Percentiles rank a stretch among this genome's conserved stretches.
Evolutionary conservation across 2,888 invertebrate species (phyloP).

Genomic region (Acronicta aceris): DNA sequence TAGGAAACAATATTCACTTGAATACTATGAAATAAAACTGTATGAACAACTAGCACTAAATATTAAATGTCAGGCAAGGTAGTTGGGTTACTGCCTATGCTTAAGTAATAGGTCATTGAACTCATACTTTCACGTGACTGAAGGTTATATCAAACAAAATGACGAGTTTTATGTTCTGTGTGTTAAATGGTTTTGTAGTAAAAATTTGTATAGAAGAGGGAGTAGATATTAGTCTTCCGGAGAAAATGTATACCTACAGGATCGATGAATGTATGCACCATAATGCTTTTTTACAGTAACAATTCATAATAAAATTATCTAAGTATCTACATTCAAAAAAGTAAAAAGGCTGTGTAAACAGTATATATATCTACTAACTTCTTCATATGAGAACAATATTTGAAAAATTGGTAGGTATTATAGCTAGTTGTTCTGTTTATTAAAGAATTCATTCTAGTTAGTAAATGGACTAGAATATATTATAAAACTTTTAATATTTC

Average conservation of each 20-base stretch:
- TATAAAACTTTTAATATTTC: too few species aligned
- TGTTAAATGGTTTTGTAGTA: conserved; percentile 22
- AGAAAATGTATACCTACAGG: neutral
- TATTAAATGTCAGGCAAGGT: conserved; percentile 50
- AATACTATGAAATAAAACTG: conserved; percentile 19
- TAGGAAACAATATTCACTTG: conserved; percentile 34
- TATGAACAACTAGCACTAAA: conserved; percentile 30
- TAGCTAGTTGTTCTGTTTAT: too few species aligned
- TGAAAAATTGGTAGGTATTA: too few species aligned
- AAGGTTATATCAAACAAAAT: conserved; percentile 69
- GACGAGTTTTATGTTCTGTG: conserved; percentile 54
- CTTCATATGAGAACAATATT: too few species aligned
- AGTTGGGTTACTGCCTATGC: conserved; percentile 60
- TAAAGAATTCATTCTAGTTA: too few species aligned
- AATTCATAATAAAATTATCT: too few species aligned
- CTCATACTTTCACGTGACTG: conserved; percentile 75
- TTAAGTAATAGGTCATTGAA: conserved; percentile 74
- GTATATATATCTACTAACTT: too few species aligned
- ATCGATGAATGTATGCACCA: neutral
- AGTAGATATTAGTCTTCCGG: neutral
- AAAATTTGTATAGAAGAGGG: neutral
- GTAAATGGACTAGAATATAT: too few species aligned
- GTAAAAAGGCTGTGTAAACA: too few species aligned
- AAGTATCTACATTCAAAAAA: too few species aligned
- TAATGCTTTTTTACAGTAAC: too few species aligned